Base-by-base conservation (phyloP, 1,140 invertebrate species). In the Polypedilum vanderplanki region DNA sequence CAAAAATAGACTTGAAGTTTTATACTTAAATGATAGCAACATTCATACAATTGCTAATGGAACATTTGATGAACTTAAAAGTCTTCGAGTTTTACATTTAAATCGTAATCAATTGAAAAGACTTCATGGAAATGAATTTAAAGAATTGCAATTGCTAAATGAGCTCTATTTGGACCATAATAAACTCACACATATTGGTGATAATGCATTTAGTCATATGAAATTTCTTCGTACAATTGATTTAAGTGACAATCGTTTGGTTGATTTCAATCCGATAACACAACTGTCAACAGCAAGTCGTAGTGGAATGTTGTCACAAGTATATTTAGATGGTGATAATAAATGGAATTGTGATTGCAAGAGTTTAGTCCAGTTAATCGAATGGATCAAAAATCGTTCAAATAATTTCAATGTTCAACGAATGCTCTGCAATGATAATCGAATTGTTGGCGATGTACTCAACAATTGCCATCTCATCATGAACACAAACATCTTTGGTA, bases 161-260 rank as follows among this genome's bases (percentile, higher is more conserved):
- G 93, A 95, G 79, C 85, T 97, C 0, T 94, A 95, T 80, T 84
- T 97, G 40, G 93, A 96, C 79, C 89, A 93, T 80, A 96, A 97
- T 81, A 79, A 87, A 40, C 88, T 95, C 74, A 81, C 85, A 15
- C 87, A 87, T 79, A 89, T 95, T 15, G 88, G 89, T 75, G 91
- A 93, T 82, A 86, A 88, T 76, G 93, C 91, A 8, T 94, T 95
- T 82, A 83, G 86, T 15, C 86, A 88, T 24, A 84, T 95, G 78
- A 88, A 88, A 79, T 87, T 89, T 18, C 84, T 95, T 40, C 90
- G 93, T 77, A 88, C 94, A 18, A 83, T 95, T 1, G 87, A 90
- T 78, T 85, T 95, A 41, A 91, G 94, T 79, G 88, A 91, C 79
- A 95, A 95, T 83, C 87, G 88, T 78, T 87, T 95, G 24, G 86